Conservation (phyloP, 1,140 invertebrate genomes). For the Grapholita molesta region DNA sequence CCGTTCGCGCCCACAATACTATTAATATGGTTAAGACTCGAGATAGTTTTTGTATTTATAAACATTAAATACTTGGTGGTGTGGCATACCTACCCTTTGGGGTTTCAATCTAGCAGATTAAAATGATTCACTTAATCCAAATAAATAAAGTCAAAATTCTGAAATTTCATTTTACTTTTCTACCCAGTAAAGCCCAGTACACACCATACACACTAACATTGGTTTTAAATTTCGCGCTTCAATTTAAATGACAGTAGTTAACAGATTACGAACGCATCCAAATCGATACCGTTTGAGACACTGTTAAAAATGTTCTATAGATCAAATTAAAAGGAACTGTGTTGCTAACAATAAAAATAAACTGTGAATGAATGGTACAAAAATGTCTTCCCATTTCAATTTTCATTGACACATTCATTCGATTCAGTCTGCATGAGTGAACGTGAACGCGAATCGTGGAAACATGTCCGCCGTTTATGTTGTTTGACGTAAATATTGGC, state of each 20-base stretch:
- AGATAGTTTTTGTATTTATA: no score
- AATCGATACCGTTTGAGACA: not conserved
- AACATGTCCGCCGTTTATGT: conserved; percentile 75
- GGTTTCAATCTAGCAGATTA: no score
- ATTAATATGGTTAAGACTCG: no score
- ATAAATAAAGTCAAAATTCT: no score
- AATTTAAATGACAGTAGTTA: no score
- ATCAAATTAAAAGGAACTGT: not conserved
- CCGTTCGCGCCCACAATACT: no score
- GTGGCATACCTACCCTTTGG: no score
- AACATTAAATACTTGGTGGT: no score
- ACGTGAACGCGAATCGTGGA: conserved; percentile 55
- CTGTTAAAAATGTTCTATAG: not conserved
- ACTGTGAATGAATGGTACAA: not conserved
- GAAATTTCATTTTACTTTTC: no score
- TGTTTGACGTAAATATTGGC: conserved; percentile 76
- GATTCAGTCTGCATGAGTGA: conserved; percentile 29
- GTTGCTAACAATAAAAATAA: not conserved
- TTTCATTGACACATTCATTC: conserved; percentile 22
- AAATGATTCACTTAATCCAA: no score
- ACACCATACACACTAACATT: no score
- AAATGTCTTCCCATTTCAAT: conserved; percentile 27
- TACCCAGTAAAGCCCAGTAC: no score
- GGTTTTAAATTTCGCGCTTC: not conserved
- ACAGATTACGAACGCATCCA: not conserved